Percentiles rank a stretch among this genome's conserved stretches.
These are phyloP conservation scores for Pseudopipra pipra DNA, from an alignment of 2,113 vertebrate species.

Conservation along the genomic window DNA sequence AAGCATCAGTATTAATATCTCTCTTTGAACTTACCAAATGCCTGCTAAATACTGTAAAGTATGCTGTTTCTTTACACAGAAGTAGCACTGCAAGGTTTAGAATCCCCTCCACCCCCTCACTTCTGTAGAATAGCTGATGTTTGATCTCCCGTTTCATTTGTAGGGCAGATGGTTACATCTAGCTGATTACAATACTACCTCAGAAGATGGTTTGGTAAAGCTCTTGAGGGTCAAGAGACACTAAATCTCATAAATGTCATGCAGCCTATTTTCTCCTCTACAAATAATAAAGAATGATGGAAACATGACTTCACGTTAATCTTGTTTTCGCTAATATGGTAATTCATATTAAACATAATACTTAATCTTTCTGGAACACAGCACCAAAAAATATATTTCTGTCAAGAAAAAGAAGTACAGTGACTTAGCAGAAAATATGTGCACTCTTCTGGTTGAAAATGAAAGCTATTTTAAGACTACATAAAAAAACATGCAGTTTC, in stretches of 20 bases:
- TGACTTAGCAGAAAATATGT: background rate
- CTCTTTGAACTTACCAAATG: background rate
- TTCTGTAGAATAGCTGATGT: background rate
- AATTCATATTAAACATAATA: background rate
- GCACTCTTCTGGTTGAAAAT: constrained; percentile 1
- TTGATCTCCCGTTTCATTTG: background rate
- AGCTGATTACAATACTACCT: background rate
- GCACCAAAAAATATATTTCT: background rate
- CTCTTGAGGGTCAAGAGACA: background rate
- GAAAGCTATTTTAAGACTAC: background rate
- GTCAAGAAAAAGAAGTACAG: background rate
- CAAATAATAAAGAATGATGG: background rate
- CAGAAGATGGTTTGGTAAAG: background rate
- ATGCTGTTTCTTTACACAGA: background rate
- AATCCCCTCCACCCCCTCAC: background rate
- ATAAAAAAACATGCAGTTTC: background rate
- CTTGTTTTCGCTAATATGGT: background rate
- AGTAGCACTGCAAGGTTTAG: background rate
- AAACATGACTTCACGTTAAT: background rate
- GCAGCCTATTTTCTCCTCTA: background rate
- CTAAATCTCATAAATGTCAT: background rate
- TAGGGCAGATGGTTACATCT: background rate
- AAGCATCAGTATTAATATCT: background rate
- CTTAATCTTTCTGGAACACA: background rate
- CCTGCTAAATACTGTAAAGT: background rate